These are phyloP conservation scores for Drosophila nigricruria DNA, from an alignment of 2,888 invertebrate species.

Conservation along the genomic window DNA sequence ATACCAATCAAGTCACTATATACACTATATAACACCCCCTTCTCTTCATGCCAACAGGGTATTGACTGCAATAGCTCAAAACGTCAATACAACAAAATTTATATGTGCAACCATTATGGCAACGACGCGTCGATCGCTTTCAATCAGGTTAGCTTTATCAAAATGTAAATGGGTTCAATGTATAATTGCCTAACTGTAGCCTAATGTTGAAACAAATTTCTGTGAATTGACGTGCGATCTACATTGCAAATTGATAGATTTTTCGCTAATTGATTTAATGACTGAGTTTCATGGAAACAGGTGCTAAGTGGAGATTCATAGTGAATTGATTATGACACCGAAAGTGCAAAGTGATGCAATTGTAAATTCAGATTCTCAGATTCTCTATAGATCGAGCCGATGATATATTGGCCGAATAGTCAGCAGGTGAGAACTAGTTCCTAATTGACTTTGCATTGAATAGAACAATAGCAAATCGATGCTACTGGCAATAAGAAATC, in stretches of 20 bases:
- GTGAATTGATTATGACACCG: conserved; percentile 28
- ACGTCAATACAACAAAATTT: conserved; percentile 5
- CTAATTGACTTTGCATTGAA: conserved; percentile 50
- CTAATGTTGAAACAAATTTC: conserved; percentile 66
- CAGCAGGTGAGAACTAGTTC: conserved; percentile 48
- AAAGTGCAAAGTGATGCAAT: conserved; percentile 35
- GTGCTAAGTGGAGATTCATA: conserved; percentile 52
- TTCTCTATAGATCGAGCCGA: conserved; percentile 3
- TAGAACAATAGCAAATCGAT: conserved; percentile 49
- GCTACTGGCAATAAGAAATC: conserved; percentile 60
- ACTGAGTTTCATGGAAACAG: conserved; percentile 37
- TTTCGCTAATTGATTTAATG: conserved; percentile 67
- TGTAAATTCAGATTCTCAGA: conserved; percentile 8
- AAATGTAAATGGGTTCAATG: conserved; percentile 65
- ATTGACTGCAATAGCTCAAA: conserved; percentile 31
- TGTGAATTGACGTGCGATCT: conserved; percentile 60
- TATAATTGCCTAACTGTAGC: conserved; percentile 56
- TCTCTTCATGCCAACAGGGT: conserved; percentile 18
- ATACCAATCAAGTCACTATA: not conserved
- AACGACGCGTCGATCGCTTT: conserved; percentile 39
- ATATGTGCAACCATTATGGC: conserved; percentile 61
- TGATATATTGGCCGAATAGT: conserved; percentile 25
- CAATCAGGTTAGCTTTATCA: conserved; percentile 45
- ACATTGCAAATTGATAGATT: conserved; percentile 56
- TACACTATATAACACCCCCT: not conserved